Evolutionary conservation across 2,797 vertebrate genomes (phyloP), one percentile per base, ranked within the genome.

Genomic region (Lates japonicus): DNA sequence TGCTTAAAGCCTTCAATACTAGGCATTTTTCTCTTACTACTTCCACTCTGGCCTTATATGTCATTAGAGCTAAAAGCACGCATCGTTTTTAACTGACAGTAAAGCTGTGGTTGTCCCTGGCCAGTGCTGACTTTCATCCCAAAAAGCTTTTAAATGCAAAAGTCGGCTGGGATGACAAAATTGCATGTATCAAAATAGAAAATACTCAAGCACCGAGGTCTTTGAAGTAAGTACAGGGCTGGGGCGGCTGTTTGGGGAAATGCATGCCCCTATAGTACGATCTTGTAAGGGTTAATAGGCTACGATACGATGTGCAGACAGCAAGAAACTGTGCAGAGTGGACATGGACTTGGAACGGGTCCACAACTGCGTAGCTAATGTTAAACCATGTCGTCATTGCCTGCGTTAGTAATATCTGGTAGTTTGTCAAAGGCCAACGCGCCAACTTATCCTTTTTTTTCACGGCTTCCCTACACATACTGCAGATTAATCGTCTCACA

Each of bases 301-400:
- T 35, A 25, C 11, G 49, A 65, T 48, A 17, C 44, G 39, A 44
- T 54, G 33, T 69, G 64, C 49, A 70, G 51, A 72, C 33, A 70
- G 42, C 54, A 59, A 25, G 42, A 72, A 82, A 49, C 63, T 49
- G 62, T 44, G 67, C 71, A 62, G 64, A 78, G 70, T 71, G 74
- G 71, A 83, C 77, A 59, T 16, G 61, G 80, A 88, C 37, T 69
- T 85, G 78, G 75, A 88, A 3, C 52, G 25, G 41, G 20, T 82
- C 81, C 72, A 85, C 82, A 92, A 78, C 90, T 91, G 87, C 92
- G 92, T 85, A 93, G 91, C 91, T 90, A 83, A 91, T 81, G 87
- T 80, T 71, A 71, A 91, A 88, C 69, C 70, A 89, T 92, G 92
- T 92, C 93, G 91, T 93, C 93, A 93, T 92, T 78, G 74, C 31